Evolutionary conservation across 2,113 vertebrate genomes (phyloP), one percentile per base, ranked within the genome.

Genomic region (Bubo scandiacus): DNA sequence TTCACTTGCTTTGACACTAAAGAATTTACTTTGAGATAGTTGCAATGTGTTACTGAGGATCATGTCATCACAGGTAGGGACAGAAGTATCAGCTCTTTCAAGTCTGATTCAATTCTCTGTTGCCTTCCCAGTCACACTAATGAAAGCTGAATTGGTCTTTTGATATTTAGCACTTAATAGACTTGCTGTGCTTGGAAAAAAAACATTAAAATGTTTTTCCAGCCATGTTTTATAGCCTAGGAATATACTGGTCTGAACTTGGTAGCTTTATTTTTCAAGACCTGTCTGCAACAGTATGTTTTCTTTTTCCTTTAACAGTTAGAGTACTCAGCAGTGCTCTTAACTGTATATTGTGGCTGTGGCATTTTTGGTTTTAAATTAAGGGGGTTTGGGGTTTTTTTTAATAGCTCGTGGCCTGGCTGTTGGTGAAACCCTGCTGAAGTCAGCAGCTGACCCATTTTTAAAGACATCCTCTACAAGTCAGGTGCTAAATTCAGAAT

Each of bases 111-210:
- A 59, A 6, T 30, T 66, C 57, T 59, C 43, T 0, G 16, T 42
- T 89, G 61, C 40, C 23, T 65, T 85, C 42, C 72, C n/a, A 30
- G 27, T 55, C 79, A 63, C 38, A 38, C 47, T 40, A 92, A 88
- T 59, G 58, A 80, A 10, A 86, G 13, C 26, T 81, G 72, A 59
- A 74, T 23, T 59, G 68, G 32, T 40, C 63, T 83, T 95, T 71
- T 78, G 80, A 55, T 93, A 88, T 93, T 94, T 94, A 93, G 59
- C 40, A 57, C 45, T 93, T 90, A 57, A 90, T 65, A 93, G 67
- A 66, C n/a, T 58, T 2, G 0, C 34, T 73, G n/a, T 6, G 12
- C 51, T 94, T 77, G n/a, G 85, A 15, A 47, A 75, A 86, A 75
- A 36, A 59, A 22, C 15, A 79, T 38, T 67, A 22, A 87, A 62